Evolutionary conservation across 1,140 invertebrate species (phyloP).

Genomic region (Drosophila murphyi): DNA sequence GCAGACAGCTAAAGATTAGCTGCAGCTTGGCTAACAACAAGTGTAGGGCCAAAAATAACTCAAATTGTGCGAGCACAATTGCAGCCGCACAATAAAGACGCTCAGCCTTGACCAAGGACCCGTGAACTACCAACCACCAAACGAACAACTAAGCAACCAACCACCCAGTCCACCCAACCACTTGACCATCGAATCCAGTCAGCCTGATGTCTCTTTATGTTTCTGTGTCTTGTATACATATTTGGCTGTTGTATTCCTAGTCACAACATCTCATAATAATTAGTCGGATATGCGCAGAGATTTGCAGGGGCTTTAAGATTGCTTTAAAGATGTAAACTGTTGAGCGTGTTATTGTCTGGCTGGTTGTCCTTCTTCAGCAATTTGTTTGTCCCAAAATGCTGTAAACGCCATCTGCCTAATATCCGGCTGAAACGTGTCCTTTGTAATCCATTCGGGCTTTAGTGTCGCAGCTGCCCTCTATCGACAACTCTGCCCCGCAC

Average conservation of each 20-base stretch:
- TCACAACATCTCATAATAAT: conserved; percentile 13
- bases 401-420: conserved; percentile 6
- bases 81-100: conserved; percentile 71
- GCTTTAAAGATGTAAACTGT: conserved; percentile 30
- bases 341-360: neutral
- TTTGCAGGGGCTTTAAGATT: conserved; percentile 15
- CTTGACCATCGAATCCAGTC: neutral
- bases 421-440: conserved; percentile 55
- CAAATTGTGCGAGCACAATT: conserved; percentile 64
- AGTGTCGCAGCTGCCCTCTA: conserved; percentile 13
- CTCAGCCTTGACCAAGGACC: conserved; percentile 72
- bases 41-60: conserved; percentile 72
- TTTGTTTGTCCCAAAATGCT: conserved; percentile 4
- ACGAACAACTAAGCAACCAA: neutral
- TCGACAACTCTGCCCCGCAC: neutral
- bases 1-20: conserved; percentile 77
- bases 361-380: neutral
- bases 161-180: neutral
- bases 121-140: conserved; percentile 27
- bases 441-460: conserved; percentile 71
- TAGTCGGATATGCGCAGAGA: conserved; percentile 1
- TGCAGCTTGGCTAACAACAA: conserved; percentile 59
- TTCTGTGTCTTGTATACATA: conserved; percentile 16
- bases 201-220: conserved; percentile 22
- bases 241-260: conserved; percentile 16